Percentiles rank a stretch among this genome's conserved stretches.
phyloP scores from a whole-genome alignment of 2,797 vertebrate genomes.

The Poeciliopsis turneri region DNA sequence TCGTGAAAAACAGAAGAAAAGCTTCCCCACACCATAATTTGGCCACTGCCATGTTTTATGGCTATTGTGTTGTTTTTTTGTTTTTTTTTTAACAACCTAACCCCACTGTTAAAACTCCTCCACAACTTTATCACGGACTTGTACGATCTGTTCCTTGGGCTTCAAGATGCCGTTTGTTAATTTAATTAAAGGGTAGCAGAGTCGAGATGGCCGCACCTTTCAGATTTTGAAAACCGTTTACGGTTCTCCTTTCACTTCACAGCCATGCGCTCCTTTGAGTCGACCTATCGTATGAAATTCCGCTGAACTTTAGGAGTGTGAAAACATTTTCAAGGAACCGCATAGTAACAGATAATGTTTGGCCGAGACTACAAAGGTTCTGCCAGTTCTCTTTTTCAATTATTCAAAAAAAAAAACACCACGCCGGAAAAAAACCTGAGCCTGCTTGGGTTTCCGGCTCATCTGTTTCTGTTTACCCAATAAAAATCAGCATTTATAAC shows the following conservation, averaged over 20 bases:
- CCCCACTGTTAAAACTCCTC: background rate
- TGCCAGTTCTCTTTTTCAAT: background rate
- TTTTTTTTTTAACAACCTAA: background rate
- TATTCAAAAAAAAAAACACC: background rate
- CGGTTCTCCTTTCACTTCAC: background rate
- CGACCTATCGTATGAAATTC: background rate
- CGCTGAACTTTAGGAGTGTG: background rate
- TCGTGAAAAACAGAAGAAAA: background rate
- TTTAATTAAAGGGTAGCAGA: background rate
- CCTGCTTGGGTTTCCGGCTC: background rate
- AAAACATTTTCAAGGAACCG: background rate
- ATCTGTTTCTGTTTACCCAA: background rate
- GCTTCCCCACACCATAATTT: background rate
- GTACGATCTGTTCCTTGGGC: background rate
- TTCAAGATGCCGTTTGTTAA: background rate
- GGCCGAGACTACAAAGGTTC: background rate
- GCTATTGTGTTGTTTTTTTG: background rate
- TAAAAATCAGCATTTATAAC: background rate
- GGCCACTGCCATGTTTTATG: background rate
- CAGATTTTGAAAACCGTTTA: background rate
- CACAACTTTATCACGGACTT: background rate
- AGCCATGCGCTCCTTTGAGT: background rate
- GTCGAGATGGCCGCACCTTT: background rate
- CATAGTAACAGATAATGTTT: background rate
- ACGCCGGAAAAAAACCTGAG: background rate